Evolutionary conservation across 2,888 invertebrate species (phyloP).

Genomic region (Phlogophora meticulosa): DNA sequence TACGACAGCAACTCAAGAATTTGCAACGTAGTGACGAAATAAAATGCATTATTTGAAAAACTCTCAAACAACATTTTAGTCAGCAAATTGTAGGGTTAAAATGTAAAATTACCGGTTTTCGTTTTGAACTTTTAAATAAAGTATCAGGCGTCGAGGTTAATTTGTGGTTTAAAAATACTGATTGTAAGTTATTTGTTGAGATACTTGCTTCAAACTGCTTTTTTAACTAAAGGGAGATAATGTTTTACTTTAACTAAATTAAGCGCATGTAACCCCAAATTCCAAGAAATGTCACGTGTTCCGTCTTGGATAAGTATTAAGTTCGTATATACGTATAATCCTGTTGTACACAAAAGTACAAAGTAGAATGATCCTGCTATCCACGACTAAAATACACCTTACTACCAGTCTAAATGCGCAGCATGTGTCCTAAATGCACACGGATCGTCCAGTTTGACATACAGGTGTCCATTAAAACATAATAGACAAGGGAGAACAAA

Average conservation of each 20-base stretch:
- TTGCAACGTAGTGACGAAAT: slow-evolving; percentile 60
- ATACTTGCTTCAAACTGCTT: slow-evolving; percentile 15
- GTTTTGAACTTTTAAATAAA: slow-evolving; percentile 49
- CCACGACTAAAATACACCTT: slow-evolving; percentile 21
- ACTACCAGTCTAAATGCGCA: slow-evolving; percentile 34
- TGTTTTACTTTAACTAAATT: slow-evolving; percentile 34
- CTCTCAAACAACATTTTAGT: slow-evolving; percentile 40
- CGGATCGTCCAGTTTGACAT: slow-evolving; percentile 37
- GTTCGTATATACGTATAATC: background rate
- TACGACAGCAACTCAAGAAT: slow-evolving; percentile 54
- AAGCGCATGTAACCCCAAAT: slow-evolving; percentile 1
- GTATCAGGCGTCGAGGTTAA: slow-evolving; percentile 48
- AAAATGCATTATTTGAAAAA: slow-evolving; percentile 62
- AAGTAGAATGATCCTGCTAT: background rate
- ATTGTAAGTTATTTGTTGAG: slow-evolving; percentile 29
- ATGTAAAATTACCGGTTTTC: slow-evolving; percentile 40
- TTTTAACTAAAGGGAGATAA: slow-evolving; percentile 32
- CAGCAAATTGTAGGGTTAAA: slow-evolving; percentile 40
- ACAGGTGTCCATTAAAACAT: slow-evolving; percentile 50
- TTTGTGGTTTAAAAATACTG: slow-evolving; percentile 50
- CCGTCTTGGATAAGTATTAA: background rate
- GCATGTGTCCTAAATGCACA: slow-evolving; percentile 24
- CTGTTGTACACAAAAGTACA: background rate
- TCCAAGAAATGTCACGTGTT: background rate
- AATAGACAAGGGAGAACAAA: slow-evolving; percentile 29